Evolutionary conservation across 2,888 invertebrate species (phyloP).

Genomic region (Eupithecia subumbrata): DNA sequence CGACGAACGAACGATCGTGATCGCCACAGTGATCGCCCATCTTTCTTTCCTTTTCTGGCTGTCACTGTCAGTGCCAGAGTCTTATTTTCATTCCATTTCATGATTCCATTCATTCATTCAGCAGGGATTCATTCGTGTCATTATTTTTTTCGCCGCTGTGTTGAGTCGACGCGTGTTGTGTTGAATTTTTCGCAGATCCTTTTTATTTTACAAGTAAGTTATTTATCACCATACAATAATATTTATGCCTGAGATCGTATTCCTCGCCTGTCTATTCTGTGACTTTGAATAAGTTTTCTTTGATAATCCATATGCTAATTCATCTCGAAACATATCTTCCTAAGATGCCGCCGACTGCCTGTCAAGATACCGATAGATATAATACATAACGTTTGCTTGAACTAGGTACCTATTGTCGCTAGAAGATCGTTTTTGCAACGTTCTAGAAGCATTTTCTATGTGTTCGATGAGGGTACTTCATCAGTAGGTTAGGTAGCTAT

Average conservation of each 20-base stretch:
- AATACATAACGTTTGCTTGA: not conserved
- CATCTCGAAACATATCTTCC: not conserved
- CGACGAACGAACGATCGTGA: too few species aligned
- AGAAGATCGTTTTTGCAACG: not conserved
- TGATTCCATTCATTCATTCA: too few species aligned
- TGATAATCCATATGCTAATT: not conserved
- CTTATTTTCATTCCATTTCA: too few species aligned
- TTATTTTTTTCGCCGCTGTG: not conserved
- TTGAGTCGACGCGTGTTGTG: conserved; percentile 9
- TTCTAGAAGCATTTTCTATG: not conserved
- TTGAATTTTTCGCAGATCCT: not conserved
- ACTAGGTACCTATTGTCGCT: not conserved
- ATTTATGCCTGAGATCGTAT: not conserved
- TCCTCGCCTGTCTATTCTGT: not conserved
- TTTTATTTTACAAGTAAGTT: not conserved
- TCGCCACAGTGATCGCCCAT: too few species aligned
- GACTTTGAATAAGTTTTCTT: not conserved
- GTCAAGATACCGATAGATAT: not conserved
- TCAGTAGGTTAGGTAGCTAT: not conserved
- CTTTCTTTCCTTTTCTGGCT: too few species aligned
- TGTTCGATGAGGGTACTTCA: not conserved
- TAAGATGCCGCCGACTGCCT: not conserved
- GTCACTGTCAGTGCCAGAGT: too few species aligned
- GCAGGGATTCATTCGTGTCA: too few species aligned
- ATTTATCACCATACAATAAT: not conserved